Base-by-base conservation (phyloP, 2,113 vertebrate genomes). In the Callipepla squamata region DNA sequence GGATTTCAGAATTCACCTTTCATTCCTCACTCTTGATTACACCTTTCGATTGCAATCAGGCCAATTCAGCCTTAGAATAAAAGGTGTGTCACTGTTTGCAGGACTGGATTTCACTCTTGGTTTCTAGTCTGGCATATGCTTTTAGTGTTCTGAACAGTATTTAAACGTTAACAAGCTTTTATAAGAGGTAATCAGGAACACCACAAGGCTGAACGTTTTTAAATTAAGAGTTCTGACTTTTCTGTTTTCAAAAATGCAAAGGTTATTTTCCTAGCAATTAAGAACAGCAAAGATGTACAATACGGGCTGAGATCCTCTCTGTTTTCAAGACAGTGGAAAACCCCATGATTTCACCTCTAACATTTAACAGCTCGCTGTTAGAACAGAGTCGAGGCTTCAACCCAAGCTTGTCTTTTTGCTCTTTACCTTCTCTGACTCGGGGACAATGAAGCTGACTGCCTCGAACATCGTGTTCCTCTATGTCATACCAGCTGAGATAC, bases 371-470 rank as follows among this genome's bases (percentile, higher is more conserved):
- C 10, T 58, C 13, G 0, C 1, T 34, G 6, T 59, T 26, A 25
- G 72, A 38, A 7, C 1, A 11, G 36, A 76, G 22, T 4, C 9
- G 17, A 76, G 44, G 15, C 57, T 90, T 86, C 74, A 68, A 53
- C 1, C 3, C 38, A 44, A 30, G 20, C 15, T 16, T 30, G 28
- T 18, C 14, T 78, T 65, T 85, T 53, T 77, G 73, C 34, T 80
- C 58, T 94, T 96, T 95, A 99, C 99, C 99, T 98, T 99, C 97
- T 98, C 99, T 98, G 91, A 99, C 98, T 96, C 99, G 97, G 88
- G 99, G 99, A 73, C 98, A 99, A 85, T 22, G 97, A 92, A 99
- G 98, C 96, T 99, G 98, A 95, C 98, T 98, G 80, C 99, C 99
- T 77, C 85, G 97, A 94, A 99, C 94, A 40, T 98, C 97, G 70